phyloP scores from a whole-genome alignment of 2,797 vertebrate species.

The Syncerus caffer region DNA sequence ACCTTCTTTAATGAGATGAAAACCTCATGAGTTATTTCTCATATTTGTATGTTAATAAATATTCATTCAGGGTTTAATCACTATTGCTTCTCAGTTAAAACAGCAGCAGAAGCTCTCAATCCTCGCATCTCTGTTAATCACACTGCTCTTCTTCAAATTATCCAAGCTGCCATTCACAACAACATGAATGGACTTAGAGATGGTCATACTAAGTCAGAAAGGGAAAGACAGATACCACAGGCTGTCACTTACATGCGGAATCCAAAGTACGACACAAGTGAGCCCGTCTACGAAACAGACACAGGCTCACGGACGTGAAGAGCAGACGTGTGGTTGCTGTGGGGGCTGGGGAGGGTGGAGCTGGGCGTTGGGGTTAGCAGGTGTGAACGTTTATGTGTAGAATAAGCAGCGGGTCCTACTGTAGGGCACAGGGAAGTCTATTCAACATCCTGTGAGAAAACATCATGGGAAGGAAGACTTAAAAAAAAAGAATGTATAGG shows the following conservation, averaged over 20 bases:
- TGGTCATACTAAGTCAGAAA: not conserved
- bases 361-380: not conserved
- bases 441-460: not conserved
- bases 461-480: not conserved
- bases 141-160: not conserved
- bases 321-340: not conserved
- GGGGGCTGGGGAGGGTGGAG: not conserved
- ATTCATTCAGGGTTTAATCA: not conserved
- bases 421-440: not conserved
- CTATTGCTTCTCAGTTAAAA: not conserved
- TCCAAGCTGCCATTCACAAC: not conserved
- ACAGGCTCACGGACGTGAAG: accelerated
- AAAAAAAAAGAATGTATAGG: not conserved
- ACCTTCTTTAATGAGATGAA: not conserved
- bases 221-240: not conserved
- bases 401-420: not conserved
- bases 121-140: not conserved
- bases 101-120: not conserved
- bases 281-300: not conserved
- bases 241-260: not conserved
- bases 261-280: not conserved
- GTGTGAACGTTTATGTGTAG: not conserved
- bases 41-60: not conserved
- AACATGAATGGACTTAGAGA: not conserved
- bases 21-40: not conserved